phyloP scores from a whole-genome alignment of 2,797 vertebrate species.

The Ceryle rudis region DNA sequence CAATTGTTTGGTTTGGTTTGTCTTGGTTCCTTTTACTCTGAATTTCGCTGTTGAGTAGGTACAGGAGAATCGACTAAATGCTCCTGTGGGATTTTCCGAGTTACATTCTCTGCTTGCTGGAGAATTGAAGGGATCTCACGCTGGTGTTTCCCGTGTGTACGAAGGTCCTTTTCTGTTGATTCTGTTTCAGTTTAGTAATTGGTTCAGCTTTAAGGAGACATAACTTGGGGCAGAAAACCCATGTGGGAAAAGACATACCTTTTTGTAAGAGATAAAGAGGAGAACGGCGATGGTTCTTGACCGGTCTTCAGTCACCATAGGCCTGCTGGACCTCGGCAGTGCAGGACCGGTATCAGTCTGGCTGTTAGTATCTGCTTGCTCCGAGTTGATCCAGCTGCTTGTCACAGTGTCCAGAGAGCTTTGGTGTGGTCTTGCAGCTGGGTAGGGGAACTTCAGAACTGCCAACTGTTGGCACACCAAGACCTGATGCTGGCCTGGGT shows the following conservation, averaged over 20 bases:
- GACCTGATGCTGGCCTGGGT: background rate
- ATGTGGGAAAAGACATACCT: rapidly evolving
- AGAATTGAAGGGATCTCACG: rapidly evolving
- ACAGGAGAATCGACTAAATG: background rate
- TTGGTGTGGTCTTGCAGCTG: rapidly evolving
- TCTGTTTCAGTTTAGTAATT: background rate
- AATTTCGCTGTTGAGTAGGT: background rate
- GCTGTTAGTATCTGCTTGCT: background rate
- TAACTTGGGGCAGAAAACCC: background rate
- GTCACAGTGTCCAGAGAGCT: background rate
- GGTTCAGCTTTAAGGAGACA: background rate
- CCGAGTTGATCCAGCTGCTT: background rate
- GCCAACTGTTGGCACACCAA: too few species aligned
- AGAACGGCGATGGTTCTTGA: rapidly evolving
- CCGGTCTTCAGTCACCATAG: background rate
- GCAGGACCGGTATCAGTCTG: too few species aligned
- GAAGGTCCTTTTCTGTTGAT: background rate
- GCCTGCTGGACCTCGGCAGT: background rate
- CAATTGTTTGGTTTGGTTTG: rapidly evolving
- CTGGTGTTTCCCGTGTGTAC: background rate
- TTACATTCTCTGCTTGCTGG: background rate
- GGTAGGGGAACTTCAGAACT: background rate
- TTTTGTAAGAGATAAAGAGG: background rate
- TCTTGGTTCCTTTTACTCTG: background rate
- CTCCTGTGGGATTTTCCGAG: background rate